phyloP scores from a whole-genome alignment of 1,140 invertebrate species.

The Drosophila arizonae region DNA sequence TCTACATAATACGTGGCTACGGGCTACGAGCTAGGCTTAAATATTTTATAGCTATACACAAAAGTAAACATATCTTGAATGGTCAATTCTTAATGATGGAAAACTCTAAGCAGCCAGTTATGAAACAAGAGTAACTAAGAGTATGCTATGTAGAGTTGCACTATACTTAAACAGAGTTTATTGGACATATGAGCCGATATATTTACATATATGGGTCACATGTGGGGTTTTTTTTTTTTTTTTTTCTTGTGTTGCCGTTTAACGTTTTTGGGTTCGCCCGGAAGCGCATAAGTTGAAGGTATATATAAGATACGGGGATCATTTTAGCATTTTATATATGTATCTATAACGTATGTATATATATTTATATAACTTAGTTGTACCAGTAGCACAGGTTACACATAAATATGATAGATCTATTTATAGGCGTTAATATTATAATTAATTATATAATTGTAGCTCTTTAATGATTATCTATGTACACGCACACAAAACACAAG shows the following conservation, averaged over 20 bases:
- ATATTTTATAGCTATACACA: slow-evolving; percentile 70
- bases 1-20: slow-evolving; percentile 72
- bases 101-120: slow-evolving; percentile 50
- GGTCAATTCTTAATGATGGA: slow-evolving; percentile 58
- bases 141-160: slow-evolving; percentile 27
- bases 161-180: slow-evolving; percentile 17
- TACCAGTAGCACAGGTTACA: slow-evolving; percentile 56
- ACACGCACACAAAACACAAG: slow-evolving; percentile 21
- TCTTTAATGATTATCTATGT: slow-evolving; percentile 29
- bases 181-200: slow-evolving; percentile 4
- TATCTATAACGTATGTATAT: slow-evolving; percentile 5
- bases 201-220: slow-evolving; percentile 9
- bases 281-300: slow-evolving; percentile 63
- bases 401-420: slow-evolving; percentile 49
- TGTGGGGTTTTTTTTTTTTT: neutral
- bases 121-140: slow-evolving; percentile 46
- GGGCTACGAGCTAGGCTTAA: slow-evolving; percentile 66
- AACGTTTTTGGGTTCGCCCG: slow-evolving; percentile 69
- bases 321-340: neutral
- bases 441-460: neutral
- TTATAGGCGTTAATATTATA: slow-evolving; percentile 41
- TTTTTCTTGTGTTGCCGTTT: slow-evolving; percentile 29
- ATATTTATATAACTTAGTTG: slow-evolving; percentile 46
- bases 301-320: slow-evolving; percentile 1
- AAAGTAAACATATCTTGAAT: slow-evolving; percentile 45